A percentile compares a stretch with the other conserved stretches of the same genome.
Conservation (phyloP, 1,140 invertebrate genomes). For the Habropoda laboriosa region DNA sequence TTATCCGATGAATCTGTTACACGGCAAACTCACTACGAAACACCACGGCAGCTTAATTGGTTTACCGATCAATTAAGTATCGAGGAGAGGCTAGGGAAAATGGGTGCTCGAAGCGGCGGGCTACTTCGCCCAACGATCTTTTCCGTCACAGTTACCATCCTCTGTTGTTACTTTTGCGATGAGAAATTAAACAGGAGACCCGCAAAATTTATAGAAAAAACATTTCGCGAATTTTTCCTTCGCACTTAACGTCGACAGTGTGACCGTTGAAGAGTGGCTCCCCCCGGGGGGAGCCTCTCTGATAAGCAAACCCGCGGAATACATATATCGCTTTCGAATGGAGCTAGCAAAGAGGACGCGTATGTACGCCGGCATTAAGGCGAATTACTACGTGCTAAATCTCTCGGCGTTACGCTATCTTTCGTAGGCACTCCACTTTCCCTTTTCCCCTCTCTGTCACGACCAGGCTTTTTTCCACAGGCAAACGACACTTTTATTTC, state of each 20-base stretch:
- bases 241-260: not conserved
- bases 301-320: slow-evolving; percentile 38
- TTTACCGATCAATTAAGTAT: not conserved
- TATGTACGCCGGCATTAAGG: slow-evolving; percentile 47
- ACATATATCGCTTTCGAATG: slow-evolving; percentile 50
- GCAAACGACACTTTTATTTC: slow-evolving; percentile 64
- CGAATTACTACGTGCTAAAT: slow-evolving; percentile 65
- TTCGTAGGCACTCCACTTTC: slow-evolving; percentile 40
- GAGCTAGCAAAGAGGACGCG: slow-evolving; percentile 15
- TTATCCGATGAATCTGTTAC: slow-evolving; percentile 1
- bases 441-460: slow-evolving; percentile 44
- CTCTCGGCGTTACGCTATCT: slow-evolving; percentile 49
- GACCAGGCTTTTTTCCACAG: slow-evolving; percentile 13
- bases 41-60: not conserved
- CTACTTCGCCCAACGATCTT: not conserved
- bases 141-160: too few species aligned
- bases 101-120: not conserved
- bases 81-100: too few species aligned
- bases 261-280: too few species aligned
- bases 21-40: not conserved
- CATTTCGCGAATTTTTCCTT: too few species aligned
- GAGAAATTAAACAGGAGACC: slow-evolving; percentile 15
- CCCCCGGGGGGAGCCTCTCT: too few species aligned
- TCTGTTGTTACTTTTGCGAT: too few species aligned
- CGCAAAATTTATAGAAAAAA: too few species aligned